These are phyloP conservation scores for Piaya cayana DNA, from an alignment of 2,113 vertebrate species.

Conservation along the genomic window DNA sequence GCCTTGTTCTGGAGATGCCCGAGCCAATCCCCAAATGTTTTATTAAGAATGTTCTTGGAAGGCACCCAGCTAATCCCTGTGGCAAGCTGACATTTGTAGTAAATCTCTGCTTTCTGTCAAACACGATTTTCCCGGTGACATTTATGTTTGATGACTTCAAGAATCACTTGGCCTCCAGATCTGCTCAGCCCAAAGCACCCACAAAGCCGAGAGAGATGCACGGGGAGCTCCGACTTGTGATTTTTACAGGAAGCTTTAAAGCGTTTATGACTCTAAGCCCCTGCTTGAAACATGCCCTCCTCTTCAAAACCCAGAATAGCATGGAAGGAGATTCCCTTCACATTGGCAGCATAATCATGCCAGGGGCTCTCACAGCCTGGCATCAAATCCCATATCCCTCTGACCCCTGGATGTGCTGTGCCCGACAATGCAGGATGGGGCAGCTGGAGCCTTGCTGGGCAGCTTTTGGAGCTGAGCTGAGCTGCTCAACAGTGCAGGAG, in stretches of 20 bases:
- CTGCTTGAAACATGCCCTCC: not conserved
- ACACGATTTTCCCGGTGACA: not conserved
- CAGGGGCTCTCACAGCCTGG: not conserved
- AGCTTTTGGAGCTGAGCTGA: not conserved
- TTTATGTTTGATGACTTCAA: not conserved
- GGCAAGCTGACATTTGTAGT: slow-evolving; percentile 33
- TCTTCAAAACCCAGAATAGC: slow-evolving; percentile 1
- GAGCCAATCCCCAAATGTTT: not conserved
- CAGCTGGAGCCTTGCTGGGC: not conserved
- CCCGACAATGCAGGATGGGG: not conserved
- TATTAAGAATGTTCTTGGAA: slow-evolving; percentile 6
- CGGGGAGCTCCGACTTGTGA: not conserved
- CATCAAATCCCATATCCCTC: rapidly evolving
- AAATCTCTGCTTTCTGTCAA: slow-evolving; percentile 30
- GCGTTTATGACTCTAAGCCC: not conserved
- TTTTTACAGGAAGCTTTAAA: not conserved
- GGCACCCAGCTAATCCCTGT: slow-evolving; percentile 8
- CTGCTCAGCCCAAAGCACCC: not conserved
- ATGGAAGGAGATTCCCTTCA: not conserved
- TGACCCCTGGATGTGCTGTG: rapidly evolving
- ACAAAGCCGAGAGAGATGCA: not conserved
- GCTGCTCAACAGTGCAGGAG: not conserved
- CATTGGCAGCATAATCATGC: not conserved
- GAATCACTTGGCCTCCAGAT: not conserved
- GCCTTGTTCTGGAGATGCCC: not conserved